phyloP scores from a whole-genome alignment of 2,797 vertebrate species.

The Furcifer pardalis region DNA sequence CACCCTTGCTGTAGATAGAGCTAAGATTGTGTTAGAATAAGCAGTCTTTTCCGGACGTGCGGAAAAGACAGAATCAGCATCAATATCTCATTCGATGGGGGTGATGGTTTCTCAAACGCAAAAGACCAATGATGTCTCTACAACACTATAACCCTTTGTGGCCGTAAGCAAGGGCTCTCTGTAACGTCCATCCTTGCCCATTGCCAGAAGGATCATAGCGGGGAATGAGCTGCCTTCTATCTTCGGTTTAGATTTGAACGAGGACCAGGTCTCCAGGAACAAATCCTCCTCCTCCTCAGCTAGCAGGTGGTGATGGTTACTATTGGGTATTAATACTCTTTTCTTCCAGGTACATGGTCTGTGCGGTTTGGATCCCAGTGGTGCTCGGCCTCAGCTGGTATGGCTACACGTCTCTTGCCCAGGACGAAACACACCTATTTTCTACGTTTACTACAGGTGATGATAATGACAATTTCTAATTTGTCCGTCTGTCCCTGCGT shows the following conservation, averaged over 20 bases:
- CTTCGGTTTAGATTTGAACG: neutral
- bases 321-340: neutral
- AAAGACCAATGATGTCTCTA: too few species aligned
- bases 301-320: fast-evolving
- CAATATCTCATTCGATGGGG: too few species aligned
- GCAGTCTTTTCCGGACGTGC: too few species aligned
- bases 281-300: neutral
- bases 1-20: too few species aligned
- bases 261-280: neutral
- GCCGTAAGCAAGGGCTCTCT: too few species aligned
- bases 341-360: conserved; percentile 88
- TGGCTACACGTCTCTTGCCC: conserved; percentile 84
- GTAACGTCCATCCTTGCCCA: too few species aligned
- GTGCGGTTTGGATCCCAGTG: conserved; percentile 89
- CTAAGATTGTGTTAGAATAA: too few species aligned
- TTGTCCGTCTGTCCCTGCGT: too few species aligned
- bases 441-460: conserved; percentile 86
- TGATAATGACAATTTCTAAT: too few species aligned
- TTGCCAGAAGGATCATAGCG: neutral
- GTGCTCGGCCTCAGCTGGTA: conserved; percentile 88
- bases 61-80: too few species aligned
- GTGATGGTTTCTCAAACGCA: too few species aligned
- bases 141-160: too few species aligned
- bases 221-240: neutral
- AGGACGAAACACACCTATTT: conserved; percentile 82